A percentile compares a stretch with the other conserved stretches of the same genome.
phyloP scores from a whole-genome alignment of 2,797 vertebrate species.

The Schizopygopsis malacanthus region DNA sequence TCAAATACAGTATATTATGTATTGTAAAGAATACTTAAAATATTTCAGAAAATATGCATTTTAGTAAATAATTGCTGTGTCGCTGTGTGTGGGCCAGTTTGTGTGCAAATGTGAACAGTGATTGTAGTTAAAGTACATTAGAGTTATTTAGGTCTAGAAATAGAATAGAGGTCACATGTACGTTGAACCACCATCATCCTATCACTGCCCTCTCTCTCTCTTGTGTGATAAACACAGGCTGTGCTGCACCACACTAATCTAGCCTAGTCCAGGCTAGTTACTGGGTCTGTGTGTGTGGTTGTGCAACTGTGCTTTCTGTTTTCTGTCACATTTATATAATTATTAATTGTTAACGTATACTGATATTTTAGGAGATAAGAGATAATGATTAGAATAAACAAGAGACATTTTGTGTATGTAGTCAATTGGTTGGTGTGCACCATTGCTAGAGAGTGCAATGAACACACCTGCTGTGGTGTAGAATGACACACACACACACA shows the following conservation, averaged over 20 bases:
- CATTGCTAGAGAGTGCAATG: background rate
- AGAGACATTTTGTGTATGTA: background rate
- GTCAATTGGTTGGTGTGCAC: background rate
- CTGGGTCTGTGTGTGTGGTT: background rate
- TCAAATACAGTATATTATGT: background rate
- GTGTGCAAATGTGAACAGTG: slow-evolving; percentile 26
- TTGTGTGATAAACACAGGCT: slow-evolving; percentile 24
- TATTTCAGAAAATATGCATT: background rate
- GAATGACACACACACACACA: slow-evolving; percentile 19
- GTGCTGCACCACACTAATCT: slow-evolving; percentile 10
- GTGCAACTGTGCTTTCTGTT: background rate
- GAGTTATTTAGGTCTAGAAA: slow-evolving; percentile 43
- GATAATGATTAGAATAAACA: background rate
- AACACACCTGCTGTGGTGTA: slow-evolving; percentile 42
- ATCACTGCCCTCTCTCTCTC: background rate
- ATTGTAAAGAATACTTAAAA: background rate
- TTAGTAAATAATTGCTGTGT: background rate
- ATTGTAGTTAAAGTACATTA: slow-evolving; percentile 48
- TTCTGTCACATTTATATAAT: background rate
- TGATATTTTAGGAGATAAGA: background rate
- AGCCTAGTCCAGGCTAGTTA: slow-evolving; percentile 1
- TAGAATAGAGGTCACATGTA: slow-evolving; percentile 37
- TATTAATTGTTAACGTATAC: background rate
- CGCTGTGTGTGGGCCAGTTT: slow-evolving; percentile 15
- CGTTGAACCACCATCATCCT: slow-evolving; percentile 14